These are phyloP conservation scores for Lasioglossum oenotherae DNA, from an alignment of 2,888 invertebrate genomes.

Conservation along the genomic window DNA sequence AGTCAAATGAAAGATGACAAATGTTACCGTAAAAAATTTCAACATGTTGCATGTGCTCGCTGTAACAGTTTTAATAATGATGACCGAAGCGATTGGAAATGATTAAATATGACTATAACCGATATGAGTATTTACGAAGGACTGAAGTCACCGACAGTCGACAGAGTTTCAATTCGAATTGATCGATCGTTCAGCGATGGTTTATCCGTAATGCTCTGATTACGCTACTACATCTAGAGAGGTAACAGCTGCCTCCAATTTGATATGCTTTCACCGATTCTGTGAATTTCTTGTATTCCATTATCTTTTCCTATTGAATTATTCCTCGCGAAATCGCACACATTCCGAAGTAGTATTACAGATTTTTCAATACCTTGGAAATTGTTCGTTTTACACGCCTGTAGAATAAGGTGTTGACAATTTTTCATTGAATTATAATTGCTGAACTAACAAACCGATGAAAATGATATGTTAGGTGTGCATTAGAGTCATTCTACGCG, in stretches of 20 bases:
- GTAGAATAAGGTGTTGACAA: too few relatives aligned
- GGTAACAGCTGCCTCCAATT: neutral
- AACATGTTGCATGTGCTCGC: constrained; percentile 1
- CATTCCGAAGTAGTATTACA: neutral
- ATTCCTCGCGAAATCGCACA: neutral
- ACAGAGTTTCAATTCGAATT: constrained; percentile 18
- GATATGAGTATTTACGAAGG: neutral
- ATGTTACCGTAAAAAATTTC: neutral
- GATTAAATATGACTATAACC: neutral
- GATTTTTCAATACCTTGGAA: too few relatives aligned
- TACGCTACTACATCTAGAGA: neutral
- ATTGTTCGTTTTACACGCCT: too few relatives aligned
- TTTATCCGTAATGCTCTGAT: constrained; percentile 35
- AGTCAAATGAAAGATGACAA: neutral
- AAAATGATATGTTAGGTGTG: too few relatives aligned
- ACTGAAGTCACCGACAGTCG: neutral
- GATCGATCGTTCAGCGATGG: constrained; percentile 6
- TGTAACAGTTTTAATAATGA: neutral
- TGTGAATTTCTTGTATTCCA: too few relatives aligned
- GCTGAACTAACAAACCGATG: too few relatives aligned
- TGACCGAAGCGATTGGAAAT: neutral
- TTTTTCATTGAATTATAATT: too few relatives aligned
- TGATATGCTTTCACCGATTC: constrained; percentile 1
- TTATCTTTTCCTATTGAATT: neutral
- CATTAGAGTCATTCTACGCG: too few relatives aligned